Base-by-base conservation (phyloP, 2,113 vertebrate genomes). In the Entomyzon cyanotis region DNA sequence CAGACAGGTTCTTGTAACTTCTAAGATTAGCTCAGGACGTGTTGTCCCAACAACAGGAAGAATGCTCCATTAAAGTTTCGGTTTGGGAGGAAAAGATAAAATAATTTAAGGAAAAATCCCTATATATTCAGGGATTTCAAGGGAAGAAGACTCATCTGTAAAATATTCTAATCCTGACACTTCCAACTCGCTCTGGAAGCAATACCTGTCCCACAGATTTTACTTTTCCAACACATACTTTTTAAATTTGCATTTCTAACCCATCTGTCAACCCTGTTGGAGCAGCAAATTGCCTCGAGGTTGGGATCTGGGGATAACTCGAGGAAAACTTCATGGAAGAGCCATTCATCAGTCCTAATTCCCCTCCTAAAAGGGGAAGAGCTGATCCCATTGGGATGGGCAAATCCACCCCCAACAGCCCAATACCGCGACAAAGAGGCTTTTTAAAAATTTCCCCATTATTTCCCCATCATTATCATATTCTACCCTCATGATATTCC, bases 141-240 rank as follows among this genome's bases (percentile, higher is more conserved):
- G 18, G 50, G 42, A 50, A 60, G 8, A n/a, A 11, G 33, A 19
- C 25, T 62, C 41, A 30, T 9, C 28, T 39, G 14, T 7, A 69
- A 82, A 76, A 83, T 13, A 20, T 10, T 37, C 12, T 6, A 68
- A 69, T 6, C 25, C 8, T 4, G 59, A 44, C 7, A 11, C 10
- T 41, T 49, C n/a, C 49, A 74, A 30, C 21, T 2, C 3, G 5
- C 15, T 19, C 15, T 37, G 28, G 15, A 68, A 30, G 31, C 62
- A 53, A 85, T 0, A 4, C 7, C 31, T 23, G 49, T 8, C 58
- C 65, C 41, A 35, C 4, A 9, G 0, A 11, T 17, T 46, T 24
- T 9, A 39, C 46, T 67, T 79, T 77, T 50, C 56, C 25, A 65
- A 33, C 0, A 5, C 5, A 13, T 1, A 23, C 12, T 62, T 64